Percentiles rank a stretch among this genome's conserved stretches.
phyloP scores from a whole-genome alignment of 2,113 vertebrate genomes.

The Dascyllus trimaculatus region DNA sequence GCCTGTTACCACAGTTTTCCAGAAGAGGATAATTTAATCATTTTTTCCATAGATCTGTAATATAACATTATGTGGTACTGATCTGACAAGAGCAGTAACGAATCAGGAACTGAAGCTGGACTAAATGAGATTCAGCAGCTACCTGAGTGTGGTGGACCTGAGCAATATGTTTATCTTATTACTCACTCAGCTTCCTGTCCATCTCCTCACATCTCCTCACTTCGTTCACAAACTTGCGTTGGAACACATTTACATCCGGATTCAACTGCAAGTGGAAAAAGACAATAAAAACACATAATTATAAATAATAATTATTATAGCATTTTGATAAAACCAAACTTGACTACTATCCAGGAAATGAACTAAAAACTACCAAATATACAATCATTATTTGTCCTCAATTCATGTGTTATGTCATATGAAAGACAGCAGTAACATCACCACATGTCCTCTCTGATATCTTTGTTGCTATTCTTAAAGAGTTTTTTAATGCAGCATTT shows the following conservation, averaged over 20 bases:
- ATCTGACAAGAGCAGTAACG: not conserved
- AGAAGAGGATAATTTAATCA: not conserved
- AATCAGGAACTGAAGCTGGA: not conserved
- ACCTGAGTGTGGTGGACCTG: too few species aligned
- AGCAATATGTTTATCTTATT: not conserved
- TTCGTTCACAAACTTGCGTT: slow-evolving; percentile 96
- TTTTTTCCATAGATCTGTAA: too few species aligned
- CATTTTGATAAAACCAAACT: not conserved
- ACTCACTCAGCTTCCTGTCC: slow-evolving; percentile 95
- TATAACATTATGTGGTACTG: not conserved
- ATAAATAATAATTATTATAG: not conserved
- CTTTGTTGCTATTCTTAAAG: too few species aligned
- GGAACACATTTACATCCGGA: slow-evolving; percentile 96
- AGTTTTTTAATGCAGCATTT: too few species aligned
- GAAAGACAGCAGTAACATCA: not conserved
- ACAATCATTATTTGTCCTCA: too few species aligned
- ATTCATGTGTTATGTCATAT: not conserved
- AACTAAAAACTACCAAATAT: too few species aligned
- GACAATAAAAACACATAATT: not conserved
- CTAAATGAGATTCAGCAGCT: not conserved
- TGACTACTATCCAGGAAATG: not conserved
- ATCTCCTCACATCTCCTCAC: slow-evolving; percentile 95
- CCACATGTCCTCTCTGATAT: not conserved
- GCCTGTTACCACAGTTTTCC: not conserved
- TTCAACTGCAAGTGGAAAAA: slow-evolving; percentile 86